Base-by-base conservation (phyloP, 2,113 vertebrate species). In the Ailuropoda melanoleuca region DNA sequence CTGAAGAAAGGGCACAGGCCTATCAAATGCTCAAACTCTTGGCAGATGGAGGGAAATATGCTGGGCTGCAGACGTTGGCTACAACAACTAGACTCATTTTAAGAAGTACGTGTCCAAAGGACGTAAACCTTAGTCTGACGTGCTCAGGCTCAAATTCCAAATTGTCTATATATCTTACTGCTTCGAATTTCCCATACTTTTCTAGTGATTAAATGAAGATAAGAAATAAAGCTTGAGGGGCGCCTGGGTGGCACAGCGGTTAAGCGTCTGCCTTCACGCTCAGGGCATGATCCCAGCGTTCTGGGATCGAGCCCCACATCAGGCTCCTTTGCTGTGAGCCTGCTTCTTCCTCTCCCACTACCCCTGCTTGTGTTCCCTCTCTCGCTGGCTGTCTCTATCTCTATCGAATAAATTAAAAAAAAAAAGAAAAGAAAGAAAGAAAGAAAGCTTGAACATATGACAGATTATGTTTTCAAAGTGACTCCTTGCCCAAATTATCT, bases 1-100 rank as follows among this genome's bases (percentile, higher is more conserved):
- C 95, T 98, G 88, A 97, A 93, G 88, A 94, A 98, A 97, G 95
- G 93, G 97, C n/a, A 94, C 85, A 43, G 82, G 91, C 66, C 88
- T 56, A 96, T 91, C 31, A 93, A 92, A 92, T 88, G 85, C 43
- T 92, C 8, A 89, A 82, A 82, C 66, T 58, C 39, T 10, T 95
- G 91, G 56, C 95, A 93, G 91, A 81, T 46, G 81, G 64, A 70
- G 50, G 50, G 48, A 84, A 95, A 83, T 37, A 31, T 12, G 53
- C 26, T 26, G 24, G 43, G 48, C 58, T 75, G 31, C 75, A 29
- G 62, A 60, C 74, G 75, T 2, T 46, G 75, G 68, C 80, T 81
- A 6, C 48, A 56, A 78, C 82, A 85, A 78, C n/a, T 19, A 72
- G 88, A 18, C 39, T 82, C 55, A 23, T 77, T 94, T 80, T 29